Conservation (phyloP, 2,888 invertebrate genomes). For the Gortyna flavago region DNA sequence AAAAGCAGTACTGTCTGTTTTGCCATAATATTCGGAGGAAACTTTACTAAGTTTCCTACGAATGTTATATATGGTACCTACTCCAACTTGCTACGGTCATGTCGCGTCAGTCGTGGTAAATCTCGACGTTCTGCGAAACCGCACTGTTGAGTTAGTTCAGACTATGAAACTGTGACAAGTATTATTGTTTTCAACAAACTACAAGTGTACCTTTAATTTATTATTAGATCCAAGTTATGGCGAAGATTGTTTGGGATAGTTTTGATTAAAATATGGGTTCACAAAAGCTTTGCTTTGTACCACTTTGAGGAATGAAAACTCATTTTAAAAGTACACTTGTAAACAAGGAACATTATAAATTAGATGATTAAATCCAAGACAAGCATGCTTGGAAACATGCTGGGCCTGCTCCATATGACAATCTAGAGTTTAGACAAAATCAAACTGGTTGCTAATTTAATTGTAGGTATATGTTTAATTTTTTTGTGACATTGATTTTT, state of each 20-base stretch:
- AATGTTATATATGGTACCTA: constrained; percentile 25
- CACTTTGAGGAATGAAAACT: too few species aligned
- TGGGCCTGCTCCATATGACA: too few species aligned
- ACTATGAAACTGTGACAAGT: constrained; percentile 41
- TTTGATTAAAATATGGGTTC: constrained; percentile 21
- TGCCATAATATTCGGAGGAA: constrained; percentile 17
- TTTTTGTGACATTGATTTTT: too few species aligned
- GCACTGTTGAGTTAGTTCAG: constrained; percentile 47
- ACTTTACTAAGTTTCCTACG: constrained; percentile 8
- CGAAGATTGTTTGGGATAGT: constrained; percentile 20
- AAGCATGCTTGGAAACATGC: too few species aligned
- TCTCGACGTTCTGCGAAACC: constrained; percentile 56
- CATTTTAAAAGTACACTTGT: too few species aligned
- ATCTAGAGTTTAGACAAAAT: too few species aligned
- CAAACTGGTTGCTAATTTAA: too few species aligned
- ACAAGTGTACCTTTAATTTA: constrained; percentile 30
- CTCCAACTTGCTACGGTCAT: constrained; percentile 26
- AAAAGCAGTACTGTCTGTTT: constrained; percentile 1
- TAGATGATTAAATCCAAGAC: too few species aligned
- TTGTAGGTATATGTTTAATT: too few species aligned
- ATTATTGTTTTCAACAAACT: constrained; percentile 43
- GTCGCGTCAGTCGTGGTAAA: constrained; percentile 45
- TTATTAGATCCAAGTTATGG: constrained; percentile 19
- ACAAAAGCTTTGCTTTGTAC: neutral
- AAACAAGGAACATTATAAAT: too few species aligned